Evolutionary conservation across 1,140 invertebrate genomes (phyloP).

Genomic region (Macrobrachium rosenbergii): DNA sequence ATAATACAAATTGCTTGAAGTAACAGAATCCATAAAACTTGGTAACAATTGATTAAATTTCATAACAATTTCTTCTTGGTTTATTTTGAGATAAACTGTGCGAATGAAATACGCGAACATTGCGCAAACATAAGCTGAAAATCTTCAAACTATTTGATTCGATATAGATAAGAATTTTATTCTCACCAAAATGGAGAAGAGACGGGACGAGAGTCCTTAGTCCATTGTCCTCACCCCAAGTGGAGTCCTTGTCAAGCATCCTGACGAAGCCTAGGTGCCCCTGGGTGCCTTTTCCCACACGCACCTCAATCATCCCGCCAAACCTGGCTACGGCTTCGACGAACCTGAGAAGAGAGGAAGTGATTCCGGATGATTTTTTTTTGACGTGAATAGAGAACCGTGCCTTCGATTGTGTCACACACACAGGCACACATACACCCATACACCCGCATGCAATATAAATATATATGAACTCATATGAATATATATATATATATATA

Average conservation of each 20-base stretch:
- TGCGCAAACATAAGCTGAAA: background rate
- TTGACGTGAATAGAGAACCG: background rate
- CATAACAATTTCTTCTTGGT: no score
- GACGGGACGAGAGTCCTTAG: slow-evolving; percentile 83
- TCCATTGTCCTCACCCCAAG: slow-evolving; percentile 86
- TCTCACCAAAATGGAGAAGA: slow-evolving; percentile 74
- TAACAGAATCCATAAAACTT: no score
- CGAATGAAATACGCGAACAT: no score
- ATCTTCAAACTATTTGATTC: background rate
- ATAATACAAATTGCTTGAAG: no score
- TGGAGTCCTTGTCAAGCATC: slow-evolving; percentile 88
- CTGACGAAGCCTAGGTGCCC: slow-evolving; percentile 85
- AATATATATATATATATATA: no score
- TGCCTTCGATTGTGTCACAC: no score
- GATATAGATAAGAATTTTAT: slow-evolving; percentile 19
- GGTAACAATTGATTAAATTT: no score
- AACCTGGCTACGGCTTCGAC: slow-evolving; percentile 77
- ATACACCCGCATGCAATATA: no score
- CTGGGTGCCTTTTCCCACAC: slow-evolving; percentile 80
- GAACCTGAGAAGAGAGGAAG: slow-evolving; percentile 75
- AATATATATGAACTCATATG: no score
- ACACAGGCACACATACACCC: no score
- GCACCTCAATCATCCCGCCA: slow-evolving; percentile 81
- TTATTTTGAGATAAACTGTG: no score
- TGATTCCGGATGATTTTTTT: background rate